Percentiles rank a stretch among this genome's conserved stretches.
Evolutionary conservation across 2,113 vertebrate genomes (phyloP).

Genomic region (Crotophaga sulcirostris): DNA sequence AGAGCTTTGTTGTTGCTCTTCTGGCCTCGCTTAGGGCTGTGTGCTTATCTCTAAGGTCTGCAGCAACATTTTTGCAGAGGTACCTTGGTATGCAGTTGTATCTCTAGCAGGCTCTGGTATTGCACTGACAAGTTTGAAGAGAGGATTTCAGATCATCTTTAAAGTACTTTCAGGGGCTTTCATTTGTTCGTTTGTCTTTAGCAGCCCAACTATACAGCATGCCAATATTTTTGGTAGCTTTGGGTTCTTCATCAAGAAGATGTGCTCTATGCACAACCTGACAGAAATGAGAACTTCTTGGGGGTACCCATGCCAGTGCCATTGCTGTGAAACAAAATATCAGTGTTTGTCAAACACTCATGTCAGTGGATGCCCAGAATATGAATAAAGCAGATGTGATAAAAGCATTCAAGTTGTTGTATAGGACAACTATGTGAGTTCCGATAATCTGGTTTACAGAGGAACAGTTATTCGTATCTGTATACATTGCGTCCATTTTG

Average conservation of each 20-base stretch:
- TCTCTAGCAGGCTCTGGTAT: neutral
- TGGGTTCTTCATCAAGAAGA: neutral
- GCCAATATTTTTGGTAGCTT: neutral
- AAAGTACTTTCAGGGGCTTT: neutral
- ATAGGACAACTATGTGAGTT: neutral
- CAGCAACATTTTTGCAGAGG: neutral
- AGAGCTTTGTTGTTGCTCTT: neutral
- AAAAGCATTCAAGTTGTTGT: neutral
- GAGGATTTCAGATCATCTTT: neutral
- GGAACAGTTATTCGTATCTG: neutral
- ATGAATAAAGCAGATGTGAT: neutral
- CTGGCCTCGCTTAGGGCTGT: fast-evolving
- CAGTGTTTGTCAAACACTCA: neutral
- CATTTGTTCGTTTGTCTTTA: neutral
- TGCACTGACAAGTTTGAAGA: neutral
- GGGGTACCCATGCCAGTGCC: neutral
- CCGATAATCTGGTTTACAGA: neutral
- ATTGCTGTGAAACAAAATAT: neutral
- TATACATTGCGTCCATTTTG: neutral
- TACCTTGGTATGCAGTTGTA: neutral
- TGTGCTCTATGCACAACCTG: neutral
- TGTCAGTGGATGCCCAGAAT: neutral
- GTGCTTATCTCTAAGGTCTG: neutral
- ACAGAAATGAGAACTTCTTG: neutral
- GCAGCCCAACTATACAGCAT: neutral